These are phyloP conservation scores for Sprattus sprattus DNA, from an alignment of 2,113 vertebrate genomes.

Conservation along the genomic window DNA sequence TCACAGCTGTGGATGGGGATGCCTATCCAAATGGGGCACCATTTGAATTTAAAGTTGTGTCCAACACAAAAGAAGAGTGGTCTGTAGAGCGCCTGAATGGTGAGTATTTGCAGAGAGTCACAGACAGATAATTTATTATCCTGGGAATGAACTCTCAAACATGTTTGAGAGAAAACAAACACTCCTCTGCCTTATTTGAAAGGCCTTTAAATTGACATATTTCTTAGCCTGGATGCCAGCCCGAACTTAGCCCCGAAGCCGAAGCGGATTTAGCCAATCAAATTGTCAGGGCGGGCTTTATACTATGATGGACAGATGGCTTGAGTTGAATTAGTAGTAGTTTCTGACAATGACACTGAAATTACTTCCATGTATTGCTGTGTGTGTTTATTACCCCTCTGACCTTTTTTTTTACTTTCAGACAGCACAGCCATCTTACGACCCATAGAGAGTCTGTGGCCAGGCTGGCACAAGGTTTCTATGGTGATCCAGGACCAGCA, in stretches of 20 bases:
- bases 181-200: not conserved
- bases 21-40: slow-evolving; percentile 75
- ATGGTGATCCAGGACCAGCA: slow-evolving; percentile 69
- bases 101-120: slow-evolving; percentile 58
- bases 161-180: not conserved
- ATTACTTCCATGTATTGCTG: too few relatives aligned
- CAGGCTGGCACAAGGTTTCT: slow-evolving; percentile 59
- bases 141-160: not conserved
- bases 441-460: slow-evolving; percentile 60
- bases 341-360: too few relatives aligned
- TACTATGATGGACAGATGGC: too few relatives aligned
- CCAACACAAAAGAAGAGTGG: slow-evolving; percentile 70
- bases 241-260: too few relatives aligned
- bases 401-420: slow-evolving; percentile 24
- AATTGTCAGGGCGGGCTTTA: too few relatives aligned
- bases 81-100: slow-evolving; percentile 73
- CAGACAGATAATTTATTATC: not conserved
- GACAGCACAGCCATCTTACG: slow-evolving; percentile 65
- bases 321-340: too few relatives aligned
- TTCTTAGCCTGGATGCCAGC: too few relatives aligned
- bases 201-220: too few relatives aligned
- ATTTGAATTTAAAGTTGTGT: slow-evolving; percentile 75
- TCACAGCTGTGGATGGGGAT: slow-evolving; percentile 80
- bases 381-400: not conserved
- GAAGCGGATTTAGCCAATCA: too few relatives aligned